phyloP scores from a whole-genome alignment of 2,113 vertebrate genomes.

The Cettia cetti region DNA sequence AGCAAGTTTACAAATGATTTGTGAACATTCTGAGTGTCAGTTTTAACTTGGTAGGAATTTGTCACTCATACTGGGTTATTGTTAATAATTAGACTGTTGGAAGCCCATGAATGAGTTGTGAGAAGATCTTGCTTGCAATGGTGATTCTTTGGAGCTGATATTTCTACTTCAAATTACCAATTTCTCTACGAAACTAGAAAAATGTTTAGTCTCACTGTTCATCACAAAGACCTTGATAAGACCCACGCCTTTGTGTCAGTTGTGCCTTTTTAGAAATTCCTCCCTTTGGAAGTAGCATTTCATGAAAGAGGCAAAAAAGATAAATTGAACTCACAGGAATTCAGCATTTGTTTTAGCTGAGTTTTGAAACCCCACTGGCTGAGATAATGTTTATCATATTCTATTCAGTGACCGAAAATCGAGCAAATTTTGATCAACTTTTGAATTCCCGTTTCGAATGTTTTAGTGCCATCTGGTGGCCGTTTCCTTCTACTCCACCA shows the following conservation, averaged over 20 bases:
- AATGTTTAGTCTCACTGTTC: background rate
- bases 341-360: background rate
- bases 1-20: background rate
- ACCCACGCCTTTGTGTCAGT: background rate
- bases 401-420: background rate
- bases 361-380: background rate
- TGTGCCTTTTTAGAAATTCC: background rate
- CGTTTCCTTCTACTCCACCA: background rate
- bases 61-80: background rate
- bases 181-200: background rate
- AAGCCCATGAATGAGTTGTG: background rate
- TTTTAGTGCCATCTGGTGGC: conserved; percentile 67
- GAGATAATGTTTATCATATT: background rate
- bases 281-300: background rate
- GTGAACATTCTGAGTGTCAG: background rate
- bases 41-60: background rate
- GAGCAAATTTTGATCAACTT: background rate
- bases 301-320: background rate
- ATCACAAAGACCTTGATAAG: background rate
- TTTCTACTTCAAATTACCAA: background rate
- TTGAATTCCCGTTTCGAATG: background rate
- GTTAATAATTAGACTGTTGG: background rate
- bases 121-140: background rate
- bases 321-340: background rate
- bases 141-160: background rate